Percentiles rank a stretch among this genome's conserved stretches.
phyloP scores from a whole-genome alignment of 2,888 invertebrate genomes.

The Hirtodrosophila trivittata region DNA sequence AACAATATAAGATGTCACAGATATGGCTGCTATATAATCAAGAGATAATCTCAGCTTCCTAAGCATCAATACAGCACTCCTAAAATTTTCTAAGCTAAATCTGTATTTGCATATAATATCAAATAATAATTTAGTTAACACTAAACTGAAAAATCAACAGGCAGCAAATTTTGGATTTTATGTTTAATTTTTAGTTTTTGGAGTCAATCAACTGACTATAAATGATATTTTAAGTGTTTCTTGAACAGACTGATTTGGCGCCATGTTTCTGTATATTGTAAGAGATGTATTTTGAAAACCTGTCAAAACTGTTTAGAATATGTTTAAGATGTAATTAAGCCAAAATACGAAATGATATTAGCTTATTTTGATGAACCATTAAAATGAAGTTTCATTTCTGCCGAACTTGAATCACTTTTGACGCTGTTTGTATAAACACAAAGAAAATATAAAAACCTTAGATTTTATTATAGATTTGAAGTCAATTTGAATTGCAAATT shows the following conservation, averaged over 20 bases:
- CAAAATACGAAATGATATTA: conserved; percentile 59
- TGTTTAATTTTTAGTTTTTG: conserved; percentile 1
- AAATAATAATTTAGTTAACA: conserved; percentile 44
- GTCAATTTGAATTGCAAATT: conserved; percentile 71
- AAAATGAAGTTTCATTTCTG: conserved; percentile 56
- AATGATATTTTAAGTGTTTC: conserved; percentile 41
- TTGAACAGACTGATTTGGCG: conserved; percentile 28
- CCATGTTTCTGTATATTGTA: conserved; percentile 15
- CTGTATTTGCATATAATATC: conserved; percentile 47
- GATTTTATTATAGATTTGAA: conserved; percentile 28
- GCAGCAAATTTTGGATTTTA: conserved; percentile 1
- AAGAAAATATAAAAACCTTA: conserved; percentile 9
- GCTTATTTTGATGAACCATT: conserved; percentile 74
- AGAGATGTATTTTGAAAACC: conserved; percentile 22
- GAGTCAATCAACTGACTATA: conserved; percentile 42
- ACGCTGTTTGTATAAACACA: conserved; percentile 48
- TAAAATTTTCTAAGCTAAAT: conserved; percentile 10
- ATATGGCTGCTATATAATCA: conserved; percentile 49
- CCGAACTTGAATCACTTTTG: conserved; percentile 51
- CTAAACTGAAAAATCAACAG: conserved; percentile 20
- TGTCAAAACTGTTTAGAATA: conserved; percentile 63
- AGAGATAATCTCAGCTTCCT: conserved; percentile 38
- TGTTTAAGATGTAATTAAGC: conserved; percentile 63
- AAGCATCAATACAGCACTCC: conserved; percentile 38
- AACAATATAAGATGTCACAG: conserved; percentile 24